Evolutionary conservation across 2,888 invertebrate genomes (phyloP).

Genomic region (Ceraclea dissimilis): DNA sequence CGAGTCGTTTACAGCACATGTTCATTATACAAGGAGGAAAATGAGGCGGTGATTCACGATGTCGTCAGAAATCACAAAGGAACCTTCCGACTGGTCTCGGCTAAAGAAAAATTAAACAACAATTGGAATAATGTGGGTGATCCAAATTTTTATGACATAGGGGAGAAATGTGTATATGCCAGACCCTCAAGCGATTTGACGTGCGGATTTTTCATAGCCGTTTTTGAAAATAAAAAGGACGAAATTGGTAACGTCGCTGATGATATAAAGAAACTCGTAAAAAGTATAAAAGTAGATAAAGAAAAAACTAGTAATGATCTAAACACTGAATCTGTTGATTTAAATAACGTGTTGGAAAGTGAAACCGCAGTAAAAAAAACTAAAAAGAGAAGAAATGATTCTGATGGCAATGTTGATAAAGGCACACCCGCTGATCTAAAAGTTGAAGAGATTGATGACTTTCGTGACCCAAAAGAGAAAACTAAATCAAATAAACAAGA

Average conservation of each 20-base stretch:
- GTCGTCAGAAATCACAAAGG: slow-evolving; percentile 50
- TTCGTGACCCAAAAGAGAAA: background rate
- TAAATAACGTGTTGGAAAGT: background rate
- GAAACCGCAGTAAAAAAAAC: background rate
- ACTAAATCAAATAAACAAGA: too few species aligned
- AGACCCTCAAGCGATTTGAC: slow-evolving; percentile 69
- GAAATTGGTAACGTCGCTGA: background rate
- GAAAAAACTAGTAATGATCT: background rate
- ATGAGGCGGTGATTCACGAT: slow-evolving; percentile 81
- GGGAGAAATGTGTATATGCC: slow-evolving; percentile 71
- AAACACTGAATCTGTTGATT: too few species aligned
- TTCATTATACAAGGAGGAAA: slow-evolving; percentile 82
- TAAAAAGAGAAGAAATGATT: background rate
- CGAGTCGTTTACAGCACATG: slow-evolving; percentile 95
- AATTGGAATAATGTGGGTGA: slow-evolving; percentile 66
- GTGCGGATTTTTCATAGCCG: slow-evolving; percentile 93
- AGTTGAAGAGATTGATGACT: background rate
- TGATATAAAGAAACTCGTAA: background rate
- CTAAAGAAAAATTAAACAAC: slow-evolving; percentile 51
- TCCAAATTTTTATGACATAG: slow-evolving; percentile 56
- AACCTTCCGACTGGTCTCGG: slow-evolving; percentile 56
- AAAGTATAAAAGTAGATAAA: background rate
- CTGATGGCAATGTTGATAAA: background rate
- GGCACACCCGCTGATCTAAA: background rate
- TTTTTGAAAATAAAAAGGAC: slow-evolving; percentile 53